Evolutionary conservation across 2,113 vertebrate genomes (phyloP).

Genomic region (Turdus rufiventris): DNA sequence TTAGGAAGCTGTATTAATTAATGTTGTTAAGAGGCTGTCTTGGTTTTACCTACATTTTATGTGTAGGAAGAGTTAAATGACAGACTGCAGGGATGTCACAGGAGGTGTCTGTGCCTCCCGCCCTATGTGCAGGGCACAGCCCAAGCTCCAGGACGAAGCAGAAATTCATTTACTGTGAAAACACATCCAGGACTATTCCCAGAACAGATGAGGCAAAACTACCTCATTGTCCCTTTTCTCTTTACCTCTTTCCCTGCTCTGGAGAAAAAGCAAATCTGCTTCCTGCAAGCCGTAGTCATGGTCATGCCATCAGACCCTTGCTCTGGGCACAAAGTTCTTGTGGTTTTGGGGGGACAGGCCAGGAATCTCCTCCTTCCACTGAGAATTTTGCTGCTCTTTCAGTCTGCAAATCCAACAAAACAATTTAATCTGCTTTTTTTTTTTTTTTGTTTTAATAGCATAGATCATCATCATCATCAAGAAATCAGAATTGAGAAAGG

Average conservation of each 20-base stretch:
- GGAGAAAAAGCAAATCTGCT: background rate
- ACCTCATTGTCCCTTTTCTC: background rate
- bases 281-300: too few relatives aligned
- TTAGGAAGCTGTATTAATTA: background rate
- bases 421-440: background rate
- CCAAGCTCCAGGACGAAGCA: fast-evolving
- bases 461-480: background rate
- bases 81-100: background rate
- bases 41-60: background rate
- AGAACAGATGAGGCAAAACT: background rate
- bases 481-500: background rate
- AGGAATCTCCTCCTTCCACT: background rate
- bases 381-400: background rate
- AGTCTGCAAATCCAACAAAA: background rate
- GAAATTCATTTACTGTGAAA: background rate
- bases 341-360: fast-evolving
- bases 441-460: background rate
- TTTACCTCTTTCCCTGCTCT: background rate
- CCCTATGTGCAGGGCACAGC: background rate
- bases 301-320: background rate
- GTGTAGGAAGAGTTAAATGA: background rate
- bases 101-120: background rate
- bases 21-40: background rate
- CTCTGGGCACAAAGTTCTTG: too few relatives aligned
- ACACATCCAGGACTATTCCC: background rate